These are phyloP conservation scores for Steinernema hermaphroditum DNA, from an alignment of 2,888 invertebrate genomes.

Conservation along the genomic window DNA sequence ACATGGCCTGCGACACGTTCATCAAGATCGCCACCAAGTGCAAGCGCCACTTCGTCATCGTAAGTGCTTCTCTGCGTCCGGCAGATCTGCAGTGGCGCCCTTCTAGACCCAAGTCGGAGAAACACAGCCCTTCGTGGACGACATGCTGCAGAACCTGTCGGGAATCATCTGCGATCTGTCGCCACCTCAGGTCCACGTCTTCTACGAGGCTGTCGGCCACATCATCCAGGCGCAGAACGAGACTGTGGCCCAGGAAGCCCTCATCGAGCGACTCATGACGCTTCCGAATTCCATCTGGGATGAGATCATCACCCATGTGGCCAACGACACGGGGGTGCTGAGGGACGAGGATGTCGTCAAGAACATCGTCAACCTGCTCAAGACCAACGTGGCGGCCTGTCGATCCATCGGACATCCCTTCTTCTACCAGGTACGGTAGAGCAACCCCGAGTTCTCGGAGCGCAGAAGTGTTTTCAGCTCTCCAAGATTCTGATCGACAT, in stretches of 20 bases:
- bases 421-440: slow-evolving; percentile 75
- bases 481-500: slow-evolving; percentile 97
- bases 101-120: slow-evolving; percentile 85
- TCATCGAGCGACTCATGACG: slow-evolving; percentile 96
- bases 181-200: slow-evolving; percentile 94
- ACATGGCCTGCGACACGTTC: slow-evolving; percentile 99
- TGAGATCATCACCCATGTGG: slow-evolving; percentile 90
- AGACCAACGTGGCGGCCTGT: slow-evolving; percentile 98
- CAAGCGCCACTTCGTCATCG: slow-evolving; percentile 89
- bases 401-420: slow-evolving; percentile 95
- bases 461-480: no score
- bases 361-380: slow-evolving; percentile 93
- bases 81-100: neutral
- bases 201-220: slow-evolving; percentile 98
- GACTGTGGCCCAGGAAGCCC: slow-evolving; percentile 77
- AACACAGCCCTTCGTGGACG: slow-evolving; percentile 95
- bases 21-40: slow-evolving; percentile 99
- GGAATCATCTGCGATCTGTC: slow-evolving; percentile 98
- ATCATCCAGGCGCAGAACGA: slow-evolving; percentile 97
- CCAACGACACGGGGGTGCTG: slow-evolving; percentile 72
- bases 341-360: slow-evolving; percentile 95
- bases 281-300: slow-evolving; percentile 98
- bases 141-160: slow-evolving; percentile 91
- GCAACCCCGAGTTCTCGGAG: no score
- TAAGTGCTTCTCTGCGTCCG: slow-evolving; percentile 44